These are phyloP conservation scores for Conus canariensis DNA, from an alignment of 2,888 invertebrate species.

Conservation along the genomic window DNA sequence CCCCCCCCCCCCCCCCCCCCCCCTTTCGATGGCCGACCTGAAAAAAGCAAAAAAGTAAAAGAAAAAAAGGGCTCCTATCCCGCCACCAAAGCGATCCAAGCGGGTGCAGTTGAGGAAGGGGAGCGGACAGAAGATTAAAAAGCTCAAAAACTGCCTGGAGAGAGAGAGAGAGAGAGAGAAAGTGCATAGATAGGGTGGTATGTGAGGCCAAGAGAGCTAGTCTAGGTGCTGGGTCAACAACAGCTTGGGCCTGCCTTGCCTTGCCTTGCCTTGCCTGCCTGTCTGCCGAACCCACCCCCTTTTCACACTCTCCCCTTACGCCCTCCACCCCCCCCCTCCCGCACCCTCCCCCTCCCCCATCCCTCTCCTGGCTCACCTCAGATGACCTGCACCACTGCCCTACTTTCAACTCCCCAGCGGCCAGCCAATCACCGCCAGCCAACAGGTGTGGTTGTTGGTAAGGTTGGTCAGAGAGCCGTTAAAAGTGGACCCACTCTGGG, in stretches of 20 bases:
- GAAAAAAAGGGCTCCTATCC: no score
- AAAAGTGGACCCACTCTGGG: background rate
- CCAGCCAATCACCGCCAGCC: background rate
- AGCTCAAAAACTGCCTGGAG: no score
- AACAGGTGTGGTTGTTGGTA: background rate
- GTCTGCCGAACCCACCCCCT: background rate
- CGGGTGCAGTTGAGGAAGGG: no score
- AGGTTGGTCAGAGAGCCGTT: background rate
- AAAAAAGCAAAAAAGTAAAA: no score
- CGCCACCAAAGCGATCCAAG: no score
- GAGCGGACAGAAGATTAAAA: no score
- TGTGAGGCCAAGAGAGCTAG: no score
- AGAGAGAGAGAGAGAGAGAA: no score
- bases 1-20: no score
- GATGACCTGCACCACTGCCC: slow-evolving; percentile 46
- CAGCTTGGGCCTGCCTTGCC: background rate
- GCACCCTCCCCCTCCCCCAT: background rate
- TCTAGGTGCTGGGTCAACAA: background rate
- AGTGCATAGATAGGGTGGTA: no score
- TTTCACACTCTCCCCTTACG: background rate
- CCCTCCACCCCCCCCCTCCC: background rate
- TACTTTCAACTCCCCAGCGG: background rate
- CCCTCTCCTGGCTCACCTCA: slow-evolving; percentile 33
- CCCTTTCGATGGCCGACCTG: no score
- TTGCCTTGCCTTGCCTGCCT: background rate